Conservation (phyloP, 2,797 vertebrate species). For the Darevskia nairensis region DNA sequence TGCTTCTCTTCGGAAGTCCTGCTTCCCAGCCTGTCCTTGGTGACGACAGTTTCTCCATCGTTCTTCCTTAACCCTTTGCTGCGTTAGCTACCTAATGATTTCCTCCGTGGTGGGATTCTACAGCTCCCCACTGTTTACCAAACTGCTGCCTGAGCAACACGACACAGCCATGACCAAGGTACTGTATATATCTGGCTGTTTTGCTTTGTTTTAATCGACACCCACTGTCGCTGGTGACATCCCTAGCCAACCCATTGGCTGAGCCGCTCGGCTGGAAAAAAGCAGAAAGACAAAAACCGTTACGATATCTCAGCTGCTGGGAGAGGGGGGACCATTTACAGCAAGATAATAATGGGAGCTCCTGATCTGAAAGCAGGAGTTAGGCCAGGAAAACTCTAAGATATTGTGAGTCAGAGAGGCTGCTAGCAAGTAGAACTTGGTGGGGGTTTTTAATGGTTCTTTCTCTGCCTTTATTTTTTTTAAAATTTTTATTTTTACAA, state of each 20-base stretch:
- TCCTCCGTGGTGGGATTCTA: conserved; percentile 97
- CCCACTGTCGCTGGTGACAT: not conserved
- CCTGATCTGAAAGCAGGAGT: not conserved
- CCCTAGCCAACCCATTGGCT: not conserved
- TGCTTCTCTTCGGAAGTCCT: not conserved
- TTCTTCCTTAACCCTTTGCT: conserved; percentile 68
- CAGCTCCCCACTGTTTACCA: conserved; percentile 90
- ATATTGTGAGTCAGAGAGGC: not conserved
- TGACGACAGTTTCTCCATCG: not conserved
- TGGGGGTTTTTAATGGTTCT: too few species aligned
- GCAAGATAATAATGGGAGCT: not conserved
- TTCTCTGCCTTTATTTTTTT: too few species aligned
- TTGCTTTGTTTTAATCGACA: not conserved
- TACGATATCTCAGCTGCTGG: not conserved
- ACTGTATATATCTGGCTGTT: conserved; percentile 57
- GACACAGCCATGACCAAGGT: conserved; percentile 95
- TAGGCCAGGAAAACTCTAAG: not conserved
- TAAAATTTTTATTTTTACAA: too few species aligned
- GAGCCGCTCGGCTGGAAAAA: not conserved
- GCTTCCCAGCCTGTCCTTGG: not conserved
- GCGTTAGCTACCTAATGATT: conserved; percentile 91
- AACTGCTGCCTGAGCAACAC: conserved; percentile 86
- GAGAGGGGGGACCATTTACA: not conserved
- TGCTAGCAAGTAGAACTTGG: not conserved
- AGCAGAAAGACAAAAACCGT: not conserved